phyloP scores from a whole-genome alignment of 2,797 vertebrate genomes.

The Sylvilagus floridanus region DNA sequence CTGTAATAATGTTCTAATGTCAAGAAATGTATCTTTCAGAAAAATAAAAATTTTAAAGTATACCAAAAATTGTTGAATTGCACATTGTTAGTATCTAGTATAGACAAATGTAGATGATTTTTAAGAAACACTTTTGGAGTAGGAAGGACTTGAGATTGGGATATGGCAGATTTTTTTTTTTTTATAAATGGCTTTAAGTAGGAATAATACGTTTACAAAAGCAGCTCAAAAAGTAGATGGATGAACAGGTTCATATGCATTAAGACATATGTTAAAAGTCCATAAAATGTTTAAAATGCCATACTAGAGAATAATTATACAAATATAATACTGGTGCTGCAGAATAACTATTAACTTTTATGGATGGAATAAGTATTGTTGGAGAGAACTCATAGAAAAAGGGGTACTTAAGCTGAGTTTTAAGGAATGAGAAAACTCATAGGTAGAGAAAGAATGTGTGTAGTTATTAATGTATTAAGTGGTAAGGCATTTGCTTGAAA shows the following conservation, averaged over 20 bases:
- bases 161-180: conserved; percentile 20
- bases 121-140: conserved; percentile 38
- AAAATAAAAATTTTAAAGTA: conserved; percentile 21
- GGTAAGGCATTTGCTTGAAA: conserved; percentile 5
- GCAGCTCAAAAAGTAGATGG: background rate
- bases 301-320: conserved; percentile 2
- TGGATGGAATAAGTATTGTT: background rate
- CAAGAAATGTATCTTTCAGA: conserved; percentile 32
- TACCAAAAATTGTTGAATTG: conserved; percentile 38
- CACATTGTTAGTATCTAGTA: conserved; percentile 17
- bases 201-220: conserved; percentile 10
- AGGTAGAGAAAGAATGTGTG: background rate
- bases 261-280: conserved; percentile 42
- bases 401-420: conserved; percentile 8
- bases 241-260: background rate
- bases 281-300: background rate
- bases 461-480: conserved; percentile 5
- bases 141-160: conserved; percentile 28
- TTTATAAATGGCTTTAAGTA: background rate
- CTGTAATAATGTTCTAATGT: background rate
- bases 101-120: conserved; percentile 29
- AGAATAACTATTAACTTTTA: background rate
- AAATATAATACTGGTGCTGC: background rate
- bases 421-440: conserved; percentile 31
- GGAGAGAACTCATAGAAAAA: conserved; percentile 13